Conservation (phyloP, 2,113 vertebrate species). For the Colinus virginianus region DNA sequence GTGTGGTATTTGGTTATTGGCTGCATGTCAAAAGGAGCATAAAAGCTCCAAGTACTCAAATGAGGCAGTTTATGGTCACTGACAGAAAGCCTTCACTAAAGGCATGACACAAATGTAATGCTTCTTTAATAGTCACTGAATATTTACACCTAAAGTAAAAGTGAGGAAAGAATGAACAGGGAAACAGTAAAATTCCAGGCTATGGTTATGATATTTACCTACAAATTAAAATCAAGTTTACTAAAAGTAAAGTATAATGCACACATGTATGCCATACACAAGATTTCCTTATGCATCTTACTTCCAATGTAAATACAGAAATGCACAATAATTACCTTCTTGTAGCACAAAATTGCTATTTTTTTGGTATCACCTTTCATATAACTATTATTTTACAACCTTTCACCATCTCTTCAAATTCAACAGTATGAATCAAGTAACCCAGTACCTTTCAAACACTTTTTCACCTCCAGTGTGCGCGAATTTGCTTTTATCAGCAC, state of each 20-base stretch:
- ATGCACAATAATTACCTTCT: background rate
- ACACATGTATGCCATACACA: too few relatives aligned
- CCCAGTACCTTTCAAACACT: background rate
- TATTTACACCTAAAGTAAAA: background rate
- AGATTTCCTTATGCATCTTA: background rate
- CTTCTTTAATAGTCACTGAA: background rate
- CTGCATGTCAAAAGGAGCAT: slow-evolving; percentile 35
- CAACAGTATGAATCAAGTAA: background rate
- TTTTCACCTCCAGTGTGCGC: background rate
- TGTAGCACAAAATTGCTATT: background rate
- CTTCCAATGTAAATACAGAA: background rate
- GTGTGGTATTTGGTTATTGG: slow-evolving; percentile 28
- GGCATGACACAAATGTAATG: background rate
- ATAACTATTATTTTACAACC: background rate
- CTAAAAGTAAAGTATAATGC: background rate
- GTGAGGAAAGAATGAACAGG: background rate
- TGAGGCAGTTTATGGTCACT: background rate
- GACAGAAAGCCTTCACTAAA: slow-evolving; percentile 4
- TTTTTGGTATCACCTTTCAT: background rate
- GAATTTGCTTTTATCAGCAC: background rate
- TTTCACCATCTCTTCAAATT: background rate
- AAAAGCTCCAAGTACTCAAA: background rate
- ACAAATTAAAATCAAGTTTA: background rate
- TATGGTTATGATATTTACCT: background rate
- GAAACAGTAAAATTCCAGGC: background rate